Base-by-base conservation (phyloP, 2,113 vertebrate species). In the Gyps fulvus region DNA sequence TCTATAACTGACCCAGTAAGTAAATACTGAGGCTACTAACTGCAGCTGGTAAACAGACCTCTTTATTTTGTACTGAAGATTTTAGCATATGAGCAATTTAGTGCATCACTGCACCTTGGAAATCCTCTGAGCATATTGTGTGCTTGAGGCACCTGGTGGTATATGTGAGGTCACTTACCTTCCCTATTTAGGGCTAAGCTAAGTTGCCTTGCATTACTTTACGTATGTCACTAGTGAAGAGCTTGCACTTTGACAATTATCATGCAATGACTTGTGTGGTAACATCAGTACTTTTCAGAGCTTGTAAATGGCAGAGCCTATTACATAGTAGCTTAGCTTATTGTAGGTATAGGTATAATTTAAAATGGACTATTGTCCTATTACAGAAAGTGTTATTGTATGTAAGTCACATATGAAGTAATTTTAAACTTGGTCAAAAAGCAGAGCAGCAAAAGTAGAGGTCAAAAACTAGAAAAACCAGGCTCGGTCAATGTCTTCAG, bases 1-100 rank as follows among this genome's bases (percentile, higher is more conserved):
- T 98, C 98, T 78, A 22, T 98, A 59, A 89, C 87, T 42, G 99
- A 99, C 80, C 96, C 97, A 50, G 99, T 99, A 95, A 98, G 99
- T 98, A 73, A 90, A 94, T 82, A 34, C 40, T 49, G 49, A 88
- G 25, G 59, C 63, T 58, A 7, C 62, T 32, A 21, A 55, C 36
- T 78, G 55, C 21, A 95, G 50, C 26, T 8, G 62, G 62, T 8
- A 31, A 32, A 49, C 21, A 43, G 58, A 13, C 12, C 34, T 40
- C 25, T 72, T 92, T 25, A 22, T 77, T 92, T 70, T 47, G 20
- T 38, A 40, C 34, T 66, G 58, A 61, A 42, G 63, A 31, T 16
- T 31, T 59, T 71, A 7, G 22, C 21, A 38, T 70, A 9, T 11
- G 32, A 87, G 25, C 20, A 45, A 18, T 29, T 65, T 17, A 49